Evolutionary conservation across 2,113 vertebrate genomes (phyloP).

Genomic region (Anolis sagrei): DNA sequence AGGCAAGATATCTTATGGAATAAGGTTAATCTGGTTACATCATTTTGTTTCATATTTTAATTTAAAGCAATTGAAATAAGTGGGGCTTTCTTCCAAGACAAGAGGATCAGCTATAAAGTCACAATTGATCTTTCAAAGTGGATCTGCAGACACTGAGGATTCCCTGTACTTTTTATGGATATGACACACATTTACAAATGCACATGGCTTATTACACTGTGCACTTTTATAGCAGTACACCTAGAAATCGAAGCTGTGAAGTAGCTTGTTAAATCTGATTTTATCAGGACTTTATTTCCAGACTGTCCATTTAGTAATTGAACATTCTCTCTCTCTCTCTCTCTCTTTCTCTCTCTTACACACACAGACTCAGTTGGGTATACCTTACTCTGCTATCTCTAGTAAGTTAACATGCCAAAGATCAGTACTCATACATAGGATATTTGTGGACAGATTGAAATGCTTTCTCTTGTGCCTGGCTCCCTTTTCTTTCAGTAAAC

Average conservation of each 20-base stretch:
- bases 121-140: not conserved
- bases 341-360: not conserved
- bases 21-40: not conserved
- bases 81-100: not conserved
- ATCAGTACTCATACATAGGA: not conserved
- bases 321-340: not conserved
- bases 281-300: not conserved
- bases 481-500: not conserved
- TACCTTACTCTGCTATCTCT: conserved; percentile 17
- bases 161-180: not conserved
- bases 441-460: not conserved
- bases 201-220: not conserved
- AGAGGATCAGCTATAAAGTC: too few species aligned
- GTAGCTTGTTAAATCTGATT: not conserved
- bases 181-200: not conserved
- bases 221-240: not conserved
- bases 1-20: not conserved
- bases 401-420: not conserved
- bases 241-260: not conserved
- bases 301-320: not conserved
- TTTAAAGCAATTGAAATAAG: not conserved
- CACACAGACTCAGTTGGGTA: not conserved
- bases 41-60: not conserved
- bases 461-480: not conserved
- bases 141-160: too few species aligned